Evolutionary conservation across 2,797 vertebrate genomes (phyloP).

Genomic region (Urophycis tenuis): DNA sequence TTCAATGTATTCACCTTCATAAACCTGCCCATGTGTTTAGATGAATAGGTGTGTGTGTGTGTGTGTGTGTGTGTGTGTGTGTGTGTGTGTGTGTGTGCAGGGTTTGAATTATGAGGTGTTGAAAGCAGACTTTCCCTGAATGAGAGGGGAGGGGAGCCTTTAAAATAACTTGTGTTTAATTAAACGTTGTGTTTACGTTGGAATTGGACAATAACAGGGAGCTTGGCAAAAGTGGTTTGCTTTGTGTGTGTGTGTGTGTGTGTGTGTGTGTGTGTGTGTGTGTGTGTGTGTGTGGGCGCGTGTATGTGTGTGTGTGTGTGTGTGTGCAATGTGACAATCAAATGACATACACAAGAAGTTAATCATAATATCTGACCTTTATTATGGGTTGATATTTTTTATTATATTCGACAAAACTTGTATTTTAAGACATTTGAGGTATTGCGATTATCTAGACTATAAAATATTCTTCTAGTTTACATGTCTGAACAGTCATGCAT

Average conservation of each 20-base stretch:
- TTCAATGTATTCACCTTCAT: conserved; percentile 87
- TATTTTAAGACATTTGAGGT: background rate
- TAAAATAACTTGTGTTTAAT: no score
- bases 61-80: no score
- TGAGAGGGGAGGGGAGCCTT: no score
- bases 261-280: background rate
- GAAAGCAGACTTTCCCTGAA: no score
- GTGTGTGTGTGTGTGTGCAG: no score
- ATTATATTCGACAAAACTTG: background rate
- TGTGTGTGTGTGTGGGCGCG: background rate
- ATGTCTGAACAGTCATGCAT: background rate
- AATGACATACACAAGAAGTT: background rate
- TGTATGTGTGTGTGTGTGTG: background rate
- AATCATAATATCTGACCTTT: background rate
- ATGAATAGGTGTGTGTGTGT: conserved; percentile 36
- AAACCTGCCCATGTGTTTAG: conserved; percentile 83
- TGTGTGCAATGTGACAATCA: background rate
- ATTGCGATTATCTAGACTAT: background rate
- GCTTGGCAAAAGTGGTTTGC: no score
- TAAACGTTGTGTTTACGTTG: no score
- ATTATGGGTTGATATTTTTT: background rate
- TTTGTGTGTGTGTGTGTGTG: no score
- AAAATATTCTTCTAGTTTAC: background rate
- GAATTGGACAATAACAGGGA: no score
- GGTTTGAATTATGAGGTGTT: no score